Evolutionary conservation across 2,888 invertebrate genomes (phyloP).

Genomic region (Keiferia lycopersicella): DNA sequence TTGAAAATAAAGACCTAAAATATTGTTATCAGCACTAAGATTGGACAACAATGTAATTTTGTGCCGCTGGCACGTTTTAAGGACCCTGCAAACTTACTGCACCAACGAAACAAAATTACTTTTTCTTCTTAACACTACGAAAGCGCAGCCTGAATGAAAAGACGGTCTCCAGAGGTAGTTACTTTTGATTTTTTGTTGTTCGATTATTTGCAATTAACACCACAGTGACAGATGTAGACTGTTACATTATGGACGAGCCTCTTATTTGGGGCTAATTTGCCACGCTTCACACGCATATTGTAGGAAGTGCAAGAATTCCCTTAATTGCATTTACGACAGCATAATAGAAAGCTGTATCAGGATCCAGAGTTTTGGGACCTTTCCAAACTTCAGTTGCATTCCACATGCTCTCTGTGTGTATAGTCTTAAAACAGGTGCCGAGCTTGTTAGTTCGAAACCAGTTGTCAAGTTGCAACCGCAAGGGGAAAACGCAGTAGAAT

Average conservation of each 20-base stretch:
- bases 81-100: background rate
- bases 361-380: background rate
- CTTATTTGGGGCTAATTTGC: no score
- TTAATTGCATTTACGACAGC: no score
- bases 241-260: no score
- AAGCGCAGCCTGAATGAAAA: background rate
- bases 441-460: constrained; percentile 11
- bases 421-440: constrained; percentile 11
- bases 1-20: background rate
- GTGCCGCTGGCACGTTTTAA: background rate
- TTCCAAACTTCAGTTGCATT: background rate
- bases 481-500: constrained; percentile 17
- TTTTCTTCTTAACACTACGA: background rate
- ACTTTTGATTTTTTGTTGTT: no score
- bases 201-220: no score
- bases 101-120: background rate
- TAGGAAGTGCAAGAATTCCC: no score
- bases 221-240: no score
- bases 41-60: background rate
- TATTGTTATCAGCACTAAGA: background rate
- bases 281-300: no score
- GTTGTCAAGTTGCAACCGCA: constrained; percentile 10
- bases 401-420: background rate
- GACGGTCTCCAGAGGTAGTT: background rate
- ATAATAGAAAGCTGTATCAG: no score